Evolutionary conservation across 2,113 vertebrate species (phyloP).

Genomic region (Vidua chalybeata): DNA sequence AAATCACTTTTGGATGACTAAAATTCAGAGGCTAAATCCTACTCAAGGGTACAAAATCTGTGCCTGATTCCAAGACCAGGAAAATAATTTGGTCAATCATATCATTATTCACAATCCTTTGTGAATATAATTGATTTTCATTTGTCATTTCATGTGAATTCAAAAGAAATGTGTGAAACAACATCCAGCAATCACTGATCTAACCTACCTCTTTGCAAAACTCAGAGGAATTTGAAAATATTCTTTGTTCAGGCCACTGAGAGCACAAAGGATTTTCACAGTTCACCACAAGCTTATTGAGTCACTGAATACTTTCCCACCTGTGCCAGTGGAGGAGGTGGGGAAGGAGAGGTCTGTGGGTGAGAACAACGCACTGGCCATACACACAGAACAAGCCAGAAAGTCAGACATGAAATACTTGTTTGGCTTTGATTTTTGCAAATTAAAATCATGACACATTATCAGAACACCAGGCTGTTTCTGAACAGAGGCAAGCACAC

Average conservation of each 20-base stretch:
- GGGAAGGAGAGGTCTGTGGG: background rate
- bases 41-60: background rate
- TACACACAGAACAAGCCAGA: background rate
- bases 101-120: background rate
- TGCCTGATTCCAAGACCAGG: background rate
- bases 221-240: background rate
- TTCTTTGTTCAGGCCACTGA: background rate
- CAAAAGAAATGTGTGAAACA: background rate
- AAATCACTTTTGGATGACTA: background rate
- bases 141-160: background rate
- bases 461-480: background rate
- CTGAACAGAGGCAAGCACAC: background rate
- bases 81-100: background rate
- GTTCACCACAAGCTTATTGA: background rate
- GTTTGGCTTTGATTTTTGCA: background rate
- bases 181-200: background rate
- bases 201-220: background rate
- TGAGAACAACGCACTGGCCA: background rate
- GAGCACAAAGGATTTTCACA: background rate
- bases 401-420: background rate
- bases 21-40: background rate
- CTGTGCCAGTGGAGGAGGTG: rapidly evolving
- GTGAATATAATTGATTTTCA: background rate
- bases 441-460: background rate
- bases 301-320: background rate